Evolutionary conservation across 2,888 invertebrate genomes (phyloP).

Genomic region (Adineta ricciae): DNA sequence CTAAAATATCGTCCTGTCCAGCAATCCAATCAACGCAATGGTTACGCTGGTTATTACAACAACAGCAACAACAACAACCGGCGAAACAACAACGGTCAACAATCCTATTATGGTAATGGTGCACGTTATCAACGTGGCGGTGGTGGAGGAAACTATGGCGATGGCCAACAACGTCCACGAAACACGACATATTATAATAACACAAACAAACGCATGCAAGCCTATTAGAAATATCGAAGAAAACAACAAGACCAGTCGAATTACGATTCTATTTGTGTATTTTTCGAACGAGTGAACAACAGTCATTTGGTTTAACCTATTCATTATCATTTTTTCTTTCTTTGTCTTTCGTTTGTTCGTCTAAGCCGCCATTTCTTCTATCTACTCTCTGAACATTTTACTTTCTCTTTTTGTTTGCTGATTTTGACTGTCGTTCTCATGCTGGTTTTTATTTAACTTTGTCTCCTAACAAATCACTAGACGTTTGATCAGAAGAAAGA

Average conservation of each 20-base stretch:
- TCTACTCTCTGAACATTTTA: neutral
- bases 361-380: neutral
- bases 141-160: neutral
- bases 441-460: neutral
- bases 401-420: neutral
- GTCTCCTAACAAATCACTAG: neutral
- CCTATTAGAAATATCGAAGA: neutral
- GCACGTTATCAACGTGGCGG: neutral
- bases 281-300: neutral
- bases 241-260: neutral
- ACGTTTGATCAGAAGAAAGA: neutral
- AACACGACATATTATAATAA: neutral
- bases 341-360: constrained; percentile 13
- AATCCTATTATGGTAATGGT: neutral
- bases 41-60: neutral
- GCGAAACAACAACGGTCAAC: neutral
- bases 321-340: neutral
- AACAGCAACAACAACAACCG: neutral
- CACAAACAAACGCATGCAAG: neutral
- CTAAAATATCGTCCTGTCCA: constrained; percentile 41
- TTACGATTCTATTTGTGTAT: neutral
- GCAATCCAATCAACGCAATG: constrained; percentile 17
- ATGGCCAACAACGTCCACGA: neutral
- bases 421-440: constrained; percentile 5
- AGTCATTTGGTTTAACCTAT: neutral